phyloP scores from a whole-genome alignment of 2,797 vertebrate species.

The Galagoides demidoff region DNA sequence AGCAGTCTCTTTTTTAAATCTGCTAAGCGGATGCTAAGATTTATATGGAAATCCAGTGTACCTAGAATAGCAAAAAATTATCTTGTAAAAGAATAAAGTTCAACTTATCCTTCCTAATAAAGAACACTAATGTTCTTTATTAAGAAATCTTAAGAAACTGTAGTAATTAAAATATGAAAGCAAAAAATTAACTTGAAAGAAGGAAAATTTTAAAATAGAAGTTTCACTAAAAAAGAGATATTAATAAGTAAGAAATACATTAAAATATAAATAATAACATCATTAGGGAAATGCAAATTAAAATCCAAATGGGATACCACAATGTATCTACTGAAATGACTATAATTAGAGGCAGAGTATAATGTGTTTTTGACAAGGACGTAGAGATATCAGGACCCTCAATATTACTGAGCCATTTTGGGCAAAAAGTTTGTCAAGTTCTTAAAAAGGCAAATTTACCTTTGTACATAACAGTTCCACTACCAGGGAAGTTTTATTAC shows the following conservation, averaged over 20 bases:
- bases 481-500: neutral
- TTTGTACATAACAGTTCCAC: neutral
- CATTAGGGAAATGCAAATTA: neutral
- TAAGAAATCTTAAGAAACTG: neutral
- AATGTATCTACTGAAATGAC: neutral
- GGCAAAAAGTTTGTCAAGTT: neutral
- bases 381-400: neutral
- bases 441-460: neutral
- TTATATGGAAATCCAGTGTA: neutral
- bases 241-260: neutral
- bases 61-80: neutral
- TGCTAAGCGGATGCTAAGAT: neutral
- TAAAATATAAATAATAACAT: neutral
- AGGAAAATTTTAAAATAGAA: neutral
- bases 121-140: neutral
- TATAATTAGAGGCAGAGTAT: neutral
- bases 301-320: neutral
- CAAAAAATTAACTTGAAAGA: neutral
- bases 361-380: neutral
- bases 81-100: neutral
- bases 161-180: neutral
- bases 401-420: neutral
- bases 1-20: neutral
- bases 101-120: neutral
- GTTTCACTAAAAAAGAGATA: neutral